Evolutionary conservation across 2,888 invertebrate species (phyloP).

Genomic region (Oegoconia quadripuncta): DNA sequence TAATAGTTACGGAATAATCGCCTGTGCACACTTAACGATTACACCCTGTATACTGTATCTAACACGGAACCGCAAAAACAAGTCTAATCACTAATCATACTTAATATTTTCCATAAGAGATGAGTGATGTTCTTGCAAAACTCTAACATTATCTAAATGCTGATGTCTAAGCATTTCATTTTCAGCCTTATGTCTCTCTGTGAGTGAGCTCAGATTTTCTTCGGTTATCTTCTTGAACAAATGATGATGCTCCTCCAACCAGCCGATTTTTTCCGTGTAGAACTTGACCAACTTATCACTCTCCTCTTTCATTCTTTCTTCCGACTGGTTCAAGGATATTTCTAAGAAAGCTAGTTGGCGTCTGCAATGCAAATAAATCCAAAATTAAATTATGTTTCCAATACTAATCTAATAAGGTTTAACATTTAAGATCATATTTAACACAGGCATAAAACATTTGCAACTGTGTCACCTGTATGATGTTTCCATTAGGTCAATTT

Average conservation of each 20-base stretch:
- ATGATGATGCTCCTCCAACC: constrained; percentile 74
- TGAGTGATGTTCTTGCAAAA: constrained; percentile 71
- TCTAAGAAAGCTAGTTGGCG: constrained; percentile 79
- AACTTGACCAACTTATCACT: constrained; percentile 69
- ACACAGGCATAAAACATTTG: too few relatives aligned
- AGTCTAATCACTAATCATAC: too few relatives aligned
- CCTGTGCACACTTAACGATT: too few relatives aligned
- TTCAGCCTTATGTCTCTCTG: constrained; percentile 65
- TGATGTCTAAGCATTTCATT: constrained; percentile 62
- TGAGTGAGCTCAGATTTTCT: constrained; percentile 64
- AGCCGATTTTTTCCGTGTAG: constrained; percentile 71
- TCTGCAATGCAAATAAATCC: constrained; percentile 42
- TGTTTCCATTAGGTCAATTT: constrained; percentile 80
- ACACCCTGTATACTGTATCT: too few relatives aligned
- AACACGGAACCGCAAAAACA: too few relatives aligned
- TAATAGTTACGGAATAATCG: too few relatives aligned
- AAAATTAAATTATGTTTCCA: background rate
- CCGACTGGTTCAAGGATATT: constrained; percentile 74
- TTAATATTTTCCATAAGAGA: constrained; percentile 79
- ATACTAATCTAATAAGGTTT: background rate
- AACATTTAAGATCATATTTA: background rate
- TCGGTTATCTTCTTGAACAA: constrained; percentile 72
- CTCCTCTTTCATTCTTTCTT: constrained; percentile 80
- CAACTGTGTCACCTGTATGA: constrained; percentile 74
- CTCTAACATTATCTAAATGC: constrained; percentile 65